Conservation (phyloP, 2,113 vertebrate genomes). For the Ceratotherium simum region DNA sequence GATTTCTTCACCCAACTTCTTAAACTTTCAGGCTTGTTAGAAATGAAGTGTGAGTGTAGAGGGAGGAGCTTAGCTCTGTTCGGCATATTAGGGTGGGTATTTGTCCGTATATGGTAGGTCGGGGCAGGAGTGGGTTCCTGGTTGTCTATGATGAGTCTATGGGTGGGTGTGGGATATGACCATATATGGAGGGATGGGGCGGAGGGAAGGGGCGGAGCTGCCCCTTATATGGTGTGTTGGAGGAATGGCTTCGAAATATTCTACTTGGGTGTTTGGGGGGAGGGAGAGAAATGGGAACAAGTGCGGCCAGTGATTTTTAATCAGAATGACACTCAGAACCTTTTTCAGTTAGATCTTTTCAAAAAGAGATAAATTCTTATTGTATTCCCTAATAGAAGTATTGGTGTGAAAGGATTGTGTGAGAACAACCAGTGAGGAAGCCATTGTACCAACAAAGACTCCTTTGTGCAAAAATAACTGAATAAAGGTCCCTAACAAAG, state of each 20-base stretch:
- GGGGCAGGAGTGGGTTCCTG: slow-evolving; percentile 39
- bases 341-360: slow-evolving; percentile 47
- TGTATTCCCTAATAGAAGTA: background rate
- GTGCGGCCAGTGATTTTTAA: slow-evolving; percentile 46
- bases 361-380: slow-evolving; percentile 64
- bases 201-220: slow-evolving; percentile 66
- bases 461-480: slow-evolving; percentile 69
- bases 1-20: slow-evolving; percentile 50
- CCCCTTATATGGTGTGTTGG: slow-evolving; percentile 22
- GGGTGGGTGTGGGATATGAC: slow-evolving; percentile 75
- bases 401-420: slow-evolving; percentile 53
- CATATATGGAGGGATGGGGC: slow-evolving; percentile 74
- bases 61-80: slow-evolving; percentile 43
- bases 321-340: background rate
- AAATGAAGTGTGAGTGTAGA: slow-evolving; percentile 13
- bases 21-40: slow-evolving; percentile 68
- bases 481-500: slow-evolving; percentile 42
- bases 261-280: background rate
- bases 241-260: slow-evolving; percentile 48
- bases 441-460: slow-evolving; percentile 40
- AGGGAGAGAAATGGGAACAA: slow-evolving; percentile 44
- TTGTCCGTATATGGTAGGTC: slow-evolving; percentile 67
- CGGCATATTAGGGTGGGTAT: slow-evolving; percentile 43
- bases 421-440: slow-evolving; percentile 59
- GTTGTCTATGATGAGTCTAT: background rate